Base-by-base conservation (phyloP, 2,797 vertebrate genomes). In the Eleutherodactylus coqui region DNA sequence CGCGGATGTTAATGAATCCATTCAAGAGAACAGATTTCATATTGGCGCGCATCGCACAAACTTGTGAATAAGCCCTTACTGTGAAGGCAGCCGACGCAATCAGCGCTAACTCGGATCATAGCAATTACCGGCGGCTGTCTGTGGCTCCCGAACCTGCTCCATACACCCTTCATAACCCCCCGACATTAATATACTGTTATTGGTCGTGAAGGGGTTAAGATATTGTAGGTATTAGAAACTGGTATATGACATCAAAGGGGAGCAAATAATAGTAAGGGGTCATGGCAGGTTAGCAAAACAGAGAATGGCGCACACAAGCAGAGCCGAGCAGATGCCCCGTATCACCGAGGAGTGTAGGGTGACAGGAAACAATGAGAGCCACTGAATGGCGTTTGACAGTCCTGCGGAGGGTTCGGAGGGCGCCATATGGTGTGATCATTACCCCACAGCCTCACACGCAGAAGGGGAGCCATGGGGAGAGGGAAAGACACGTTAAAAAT, bases 361-460 rank as follows among this genome's bases (percentile, higher is more conserved):
- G 78, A 62, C 60, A 67, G 16, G 53, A 53, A 60, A 78, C 76
- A 78, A 78, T 78, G 76, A 5, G 8, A 76, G 51, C 32, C 75
- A 16, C 34, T 58, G 34, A 78, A 60, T 41, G 76, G 21, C 60
- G 60, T 78, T 53, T 51, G 24, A 78, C 34, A 47, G 34, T 7
- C 34, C 53, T 41, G 36, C 3, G 49, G 1, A 53, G 41, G 43
- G 75, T n/a, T 41, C 53, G 36, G 34, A 60, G 76, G n/a, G 76
- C 76, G 19, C 51, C 76, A 78, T 78, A 78, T 78, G 76, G 76
- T 27, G 36, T 0, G 51, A 60, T 51, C 75, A 76, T 51, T 76
- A 76, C 29, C 4, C 51, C 8, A 2, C 51, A 78, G 34, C 34
- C 19, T 53, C 47, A 38, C 49, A 24, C 32, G 8, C 21, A 17